Evolutionary conservation across 2,888 invertebrate genomes (phyloP).

Genomic region (Eueremaeus valkanovi): DNA sequence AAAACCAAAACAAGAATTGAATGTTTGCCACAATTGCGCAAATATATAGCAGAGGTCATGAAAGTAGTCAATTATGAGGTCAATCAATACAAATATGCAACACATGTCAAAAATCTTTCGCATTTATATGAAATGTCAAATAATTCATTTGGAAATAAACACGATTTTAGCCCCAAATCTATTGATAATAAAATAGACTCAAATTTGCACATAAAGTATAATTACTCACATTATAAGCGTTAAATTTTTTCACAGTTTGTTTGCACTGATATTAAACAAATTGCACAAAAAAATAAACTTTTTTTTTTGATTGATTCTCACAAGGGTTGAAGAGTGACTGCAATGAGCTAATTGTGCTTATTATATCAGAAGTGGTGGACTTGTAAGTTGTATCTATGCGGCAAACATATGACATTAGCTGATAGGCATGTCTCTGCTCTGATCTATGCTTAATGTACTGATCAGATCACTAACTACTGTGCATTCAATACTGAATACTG

Average conservation of each 20-base stretch:
- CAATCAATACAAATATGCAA: slow-evolving; percentile 31
- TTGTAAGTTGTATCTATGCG: slow-evolving; percentile 18
- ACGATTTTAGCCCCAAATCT: not conserved
- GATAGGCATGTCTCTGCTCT: slow-evolving; percentile 26
- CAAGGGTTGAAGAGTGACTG: not conserved
- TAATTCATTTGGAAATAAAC: not conserved
- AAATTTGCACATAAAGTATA: not conserved
- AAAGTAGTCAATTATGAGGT: slow-evolving; percentile 22
- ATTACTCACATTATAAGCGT: slow-evolving; percentile 15
- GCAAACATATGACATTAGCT: slow-evolving; percentile 27
- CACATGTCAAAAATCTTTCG: slow-evolving; percentile 22
- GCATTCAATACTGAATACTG: not conserved
- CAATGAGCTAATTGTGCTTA: slow-evolving; percentile 6
- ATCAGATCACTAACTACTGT: slow-evolving; percentile 16
- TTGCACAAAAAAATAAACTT: not conserved
- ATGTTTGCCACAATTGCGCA: slow-evolving; percentile 21
- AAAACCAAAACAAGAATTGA: slow-evolving; percentile 22
- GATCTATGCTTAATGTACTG: not conserved
- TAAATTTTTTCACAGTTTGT: not conserved
- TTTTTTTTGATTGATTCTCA: not conserved
- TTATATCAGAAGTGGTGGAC: slow-evolving; percentile 16
- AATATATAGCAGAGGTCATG: slow-evolving; percentile 1
- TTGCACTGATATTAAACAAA: not conserved
- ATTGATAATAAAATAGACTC: not conserved
- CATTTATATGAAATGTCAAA: not conserved